Evolutionary conservation across 2,888 invertebrate species (phyloP), one percentile per base, ranked within the genome.

Genomic region (Lasioglossum lativentre): DNA sequence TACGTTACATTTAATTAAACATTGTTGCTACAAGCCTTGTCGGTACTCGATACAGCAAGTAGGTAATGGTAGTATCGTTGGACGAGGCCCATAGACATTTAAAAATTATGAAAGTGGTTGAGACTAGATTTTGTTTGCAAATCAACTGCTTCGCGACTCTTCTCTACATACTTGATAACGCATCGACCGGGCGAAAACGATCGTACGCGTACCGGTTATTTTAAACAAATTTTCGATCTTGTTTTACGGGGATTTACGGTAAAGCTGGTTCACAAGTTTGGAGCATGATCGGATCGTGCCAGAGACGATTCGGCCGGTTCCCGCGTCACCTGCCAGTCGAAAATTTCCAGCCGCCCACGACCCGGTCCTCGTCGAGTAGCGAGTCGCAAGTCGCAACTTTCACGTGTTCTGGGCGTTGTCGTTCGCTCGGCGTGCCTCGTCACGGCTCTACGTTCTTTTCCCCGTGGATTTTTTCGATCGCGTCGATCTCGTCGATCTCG

Each of bases 401-500:
- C 77, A 70, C 83, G 52, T 56, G n/a, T 6, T 45, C 14, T 68
- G 80, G 80, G 80, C 75, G 80, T 16, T 68, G 56, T 71, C 71
- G 75, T 45, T 77, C 70, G 56, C 56, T 73, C 83, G 77, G 38
- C 38, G 40, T 70, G 70, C 38, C 40, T 42, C 68, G 34, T 66
- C 52, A 59, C 59, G 59, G 59, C 59, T 59, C 42, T 27, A 8
- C 63, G 83, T 73, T 77, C 82, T 84, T 83, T 83, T 40, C 45
- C 63, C 34, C 78, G 40, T 23, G 30, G 52, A 77, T 85, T 80
- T 85, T 79, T 86, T 82, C 82, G 76, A 78, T 76, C 76, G 78
- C 34, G 34, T 34, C 34, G 34, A 34, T 34, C 83, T 83, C 66
- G 66, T 68, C 34, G 82, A 87, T 83, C 83, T 83, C 83, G 86